Conservation (phyloP, 2,113 vertebrate genomes). For the Hypanus sabinus region DNA sequence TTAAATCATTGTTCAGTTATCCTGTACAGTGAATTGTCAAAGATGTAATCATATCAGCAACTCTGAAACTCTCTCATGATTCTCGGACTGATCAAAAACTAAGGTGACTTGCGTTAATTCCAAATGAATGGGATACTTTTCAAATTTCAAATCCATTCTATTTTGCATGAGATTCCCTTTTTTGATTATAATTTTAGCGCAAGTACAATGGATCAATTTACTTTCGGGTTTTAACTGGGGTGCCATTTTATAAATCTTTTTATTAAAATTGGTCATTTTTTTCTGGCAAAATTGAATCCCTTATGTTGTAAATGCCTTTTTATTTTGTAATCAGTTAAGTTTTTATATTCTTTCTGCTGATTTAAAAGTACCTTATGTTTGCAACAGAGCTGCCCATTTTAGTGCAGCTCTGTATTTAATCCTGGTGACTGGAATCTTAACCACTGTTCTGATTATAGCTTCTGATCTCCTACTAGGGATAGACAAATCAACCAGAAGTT, state of each 20-base stretch:
- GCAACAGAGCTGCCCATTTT: conserved; percentile 36
- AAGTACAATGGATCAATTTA: not conserved
- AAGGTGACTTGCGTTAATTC: conserved; percentile 21
- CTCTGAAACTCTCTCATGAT: conserved; percentile 31
- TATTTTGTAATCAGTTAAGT: conserved; percentile 33
- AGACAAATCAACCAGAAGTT: conserved; percentile 31
- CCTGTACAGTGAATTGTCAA: conserved; percentile 50
- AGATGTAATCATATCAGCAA: conserved; percentile 32
- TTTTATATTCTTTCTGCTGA: conserved; percentile 38
- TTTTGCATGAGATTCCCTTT: conserved; percentile 29
- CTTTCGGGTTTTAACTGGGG: conserved; percentile 29
- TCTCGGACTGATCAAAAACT: conserved; percentile 24
- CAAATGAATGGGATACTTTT: not conserved
- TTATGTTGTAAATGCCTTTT: conserved; percentile 34
- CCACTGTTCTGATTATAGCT: conserved; percentile 38
- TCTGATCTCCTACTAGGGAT: conserved; percentile 36
- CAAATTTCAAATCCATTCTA: conserved; percentile 12
- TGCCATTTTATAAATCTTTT: conserved; percentile 36
- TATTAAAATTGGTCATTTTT: conserved; percentile 35
- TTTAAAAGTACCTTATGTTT: conserved; percentile 34
- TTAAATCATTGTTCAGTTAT: conserved; percentile 62
- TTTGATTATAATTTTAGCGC: conserved; percentile 34
- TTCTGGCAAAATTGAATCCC: conserved; percentile 27
- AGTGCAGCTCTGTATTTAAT: conserved; percentile 37
- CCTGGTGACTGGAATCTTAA: conserved; percentile 38